These are phyloP conservation scores for Cynopterus brachyotis DNA, from an alignment of 2,113 vertebrate species.

Conservation along the genomic window DNA sequence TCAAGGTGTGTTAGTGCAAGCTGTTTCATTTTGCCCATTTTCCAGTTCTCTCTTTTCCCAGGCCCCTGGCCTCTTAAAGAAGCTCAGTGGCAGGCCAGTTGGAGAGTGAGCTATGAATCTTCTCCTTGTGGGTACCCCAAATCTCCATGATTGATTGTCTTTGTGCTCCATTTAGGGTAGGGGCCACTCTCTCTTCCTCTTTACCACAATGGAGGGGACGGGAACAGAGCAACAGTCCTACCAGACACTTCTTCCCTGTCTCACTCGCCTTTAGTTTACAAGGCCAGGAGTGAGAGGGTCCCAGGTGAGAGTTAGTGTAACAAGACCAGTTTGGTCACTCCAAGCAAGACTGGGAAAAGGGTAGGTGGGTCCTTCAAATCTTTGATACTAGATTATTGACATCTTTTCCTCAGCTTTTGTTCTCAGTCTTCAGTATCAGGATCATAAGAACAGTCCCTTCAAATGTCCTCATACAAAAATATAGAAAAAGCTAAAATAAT, in stretches of 20 bases:
- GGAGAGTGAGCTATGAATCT: neutral
- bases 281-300: neutral
- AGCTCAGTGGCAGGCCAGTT: neutral
- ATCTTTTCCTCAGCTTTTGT: neutral
- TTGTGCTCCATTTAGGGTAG: neutral
- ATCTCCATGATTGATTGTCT: neutral
- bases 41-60: neutral
- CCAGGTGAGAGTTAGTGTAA: neutral
- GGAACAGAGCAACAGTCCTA: neutral
- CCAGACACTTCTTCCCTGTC: neutral
- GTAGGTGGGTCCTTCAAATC: neutral
- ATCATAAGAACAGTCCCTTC: neutral
- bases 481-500: neutral
- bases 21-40: neutral
- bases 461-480: neutral
- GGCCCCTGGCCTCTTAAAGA: neutral
- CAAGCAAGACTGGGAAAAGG: neutral
- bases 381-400: neutral
- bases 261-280: neutral
- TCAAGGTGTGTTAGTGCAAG: neutral
- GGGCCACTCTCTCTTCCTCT: rapidly evolving
- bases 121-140: neutral
- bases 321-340: neutral
- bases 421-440: neutral
- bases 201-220: neutral